These are phyloP conservation scores for Drosophila subsilvestris DNA, from an alignment of 2,888 invertebrate species.

Conservation along the genomic window DNA sequence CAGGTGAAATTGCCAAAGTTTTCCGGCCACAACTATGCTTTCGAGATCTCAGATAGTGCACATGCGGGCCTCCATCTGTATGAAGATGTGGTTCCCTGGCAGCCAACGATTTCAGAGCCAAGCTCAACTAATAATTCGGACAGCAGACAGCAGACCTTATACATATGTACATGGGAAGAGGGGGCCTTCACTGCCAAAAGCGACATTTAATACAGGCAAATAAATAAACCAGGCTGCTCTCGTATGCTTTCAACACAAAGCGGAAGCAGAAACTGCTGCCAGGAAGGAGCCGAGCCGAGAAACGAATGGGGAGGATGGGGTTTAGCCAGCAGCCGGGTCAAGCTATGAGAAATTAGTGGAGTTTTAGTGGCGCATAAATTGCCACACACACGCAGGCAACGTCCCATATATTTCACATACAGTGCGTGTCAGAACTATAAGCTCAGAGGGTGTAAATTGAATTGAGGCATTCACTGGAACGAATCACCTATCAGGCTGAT, in stretches of 20 bases:
- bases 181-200: constrained; percentile 34
- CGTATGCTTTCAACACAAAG: constrained; percentile 48
- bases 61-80: constrained; percentile 21
- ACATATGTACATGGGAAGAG: constrained; percentile 4
- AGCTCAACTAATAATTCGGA: too few relatives aligned
- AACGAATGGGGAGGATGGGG: constrained; percentile 3
- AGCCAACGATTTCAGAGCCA: neutral
- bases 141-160: neutral
- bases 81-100: neutral
- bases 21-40: constrained; percentile 27
- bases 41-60: constrained; percentile 30
- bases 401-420: constrained; percentile 3
- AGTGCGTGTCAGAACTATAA: constrained; percentile 7
- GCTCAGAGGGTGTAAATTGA: neutral
- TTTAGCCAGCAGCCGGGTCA: constrained; percentile 39
- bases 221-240: constrained; percentile 56
- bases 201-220: constrained; percentile 73
- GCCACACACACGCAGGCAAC: constrained; percentile 25
- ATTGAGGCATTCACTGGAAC: neutral
- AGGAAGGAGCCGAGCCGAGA: constrained; percentile 23
- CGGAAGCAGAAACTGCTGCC: constrained; percentile 47
- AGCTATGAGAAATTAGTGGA: constrained; percentile 68
- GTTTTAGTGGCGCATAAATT: constrained; percentile 70
- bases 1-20: constrained; percentile 67
- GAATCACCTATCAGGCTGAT: neutral